Evolutionary conservation across 2,113 vertebrate genomes (phyloP).

Genomic region (Rana temporaria): DNA sequence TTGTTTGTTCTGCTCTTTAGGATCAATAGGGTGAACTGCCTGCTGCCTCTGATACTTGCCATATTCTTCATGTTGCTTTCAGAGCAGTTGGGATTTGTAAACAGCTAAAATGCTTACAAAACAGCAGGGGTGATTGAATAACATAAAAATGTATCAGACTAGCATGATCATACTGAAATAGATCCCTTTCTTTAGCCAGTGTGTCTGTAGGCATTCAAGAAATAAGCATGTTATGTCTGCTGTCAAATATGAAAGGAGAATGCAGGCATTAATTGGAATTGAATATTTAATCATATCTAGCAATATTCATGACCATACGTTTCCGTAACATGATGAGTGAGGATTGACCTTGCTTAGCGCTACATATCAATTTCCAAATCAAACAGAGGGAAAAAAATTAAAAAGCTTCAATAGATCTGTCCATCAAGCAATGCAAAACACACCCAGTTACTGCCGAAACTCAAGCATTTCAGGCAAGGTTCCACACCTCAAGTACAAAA

Average conservation of each 20-base stretch:
- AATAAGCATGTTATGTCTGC: background rate
- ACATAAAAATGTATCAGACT: constrained; percentile 1
- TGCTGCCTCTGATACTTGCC: background rate
- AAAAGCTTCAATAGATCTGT: too few relatives aligned
- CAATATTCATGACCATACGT: too few relatives aligned
- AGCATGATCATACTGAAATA: background rate
- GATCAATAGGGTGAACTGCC: constrained; percentile 29
- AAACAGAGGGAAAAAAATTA: too few relatives aligned
- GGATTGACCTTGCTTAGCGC: too few relatives aligned
- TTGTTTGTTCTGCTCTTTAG: constrained; percentile 26
- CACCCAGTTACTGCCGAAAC: too few relatives aligned
- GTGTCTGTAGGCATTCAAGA: constrained; percentile 1
- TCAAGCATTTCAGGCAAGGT: too few relatives aligned
- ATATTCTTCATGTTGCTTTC: constrained; percentile 17
- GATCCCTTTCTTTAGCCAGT: constrained; percentile 14
- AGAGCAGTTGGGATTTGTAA: background rate
- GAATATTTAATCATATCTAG: background rate
- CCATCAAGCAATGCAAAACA: too few relatives aligned
- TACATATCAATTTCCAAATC: too few relatives aligned
- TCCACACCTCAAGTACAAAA: too few relatives aligned
- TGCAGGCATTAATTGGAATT: background rate
- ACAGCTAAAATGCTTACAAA: constrained; percentile 4
- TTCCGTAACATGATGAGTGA: too few relatives aligned
- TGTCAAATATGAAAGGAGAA: background rate
- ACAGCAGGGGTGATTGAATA: constrained; percentile 1